Base-by-base conservation (phyloP, 2,113 vertebrate species). In the Podarcis raffonei region DNA sequence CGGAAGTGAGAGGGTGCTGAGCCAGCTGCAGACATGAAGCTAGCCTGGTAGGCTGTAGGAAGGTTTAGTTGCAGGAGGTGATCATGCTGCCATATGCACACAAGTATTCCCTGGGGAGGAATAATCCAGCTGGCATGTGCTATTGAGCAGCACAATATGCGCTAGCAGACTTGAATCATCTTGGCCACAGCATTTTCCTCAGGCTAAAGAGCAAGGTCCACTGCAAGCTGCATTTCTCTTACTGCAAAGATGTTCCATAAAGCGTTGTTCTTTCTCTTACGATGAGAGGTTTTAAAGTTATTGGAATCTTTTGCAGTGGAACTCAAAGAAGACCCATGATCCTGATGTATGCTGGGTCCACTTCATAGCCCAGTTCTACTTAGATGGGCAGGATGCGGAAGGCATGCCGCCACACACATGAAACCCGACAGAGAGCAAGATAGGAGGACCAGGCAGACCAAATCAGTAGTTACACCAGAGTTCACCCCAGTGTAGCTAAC, bases 41-140 rank as follows among this genome's bases (percentile, higher is more conserved):
- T 68, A 66, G 39, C 27, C 65, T 66, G 84, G 37, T 32, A 79
- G 37, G 62, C 65, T 68, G 20, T 27, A 78, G 57, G 6, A 53
- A 79, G 74, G 65, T 80, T 82, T 68, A 2, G 3, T 69, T 48
- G 27, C 27, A 71, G 39, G 66, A 30, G 4, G 48, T 25, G 32
- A 53, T 84, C 20, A 13, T 72, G 6, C 42, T 71, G 30, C 83
- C 39, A 84, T 84, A 72, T 84, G 39, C 32, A 32, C n/a, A 15
- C 30, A 57, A 71, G 18, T 32, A 84, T 72, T 84, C 42, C 72
- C 57, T 66, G 48, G 15, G 53, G 16, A 27, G 8, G n/a, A 30
- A 77, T 77, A 76, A 86, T 20, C 25, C 72, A 86, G 72, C 18
- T 83, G 79, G 37, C 59, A n/a, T 68, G 80, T 88, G 81, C 72